Evolutionary conservation across 2,797 vertebrate species (phyloP).

Genomic region (Chelmon rostratus): DNA sequence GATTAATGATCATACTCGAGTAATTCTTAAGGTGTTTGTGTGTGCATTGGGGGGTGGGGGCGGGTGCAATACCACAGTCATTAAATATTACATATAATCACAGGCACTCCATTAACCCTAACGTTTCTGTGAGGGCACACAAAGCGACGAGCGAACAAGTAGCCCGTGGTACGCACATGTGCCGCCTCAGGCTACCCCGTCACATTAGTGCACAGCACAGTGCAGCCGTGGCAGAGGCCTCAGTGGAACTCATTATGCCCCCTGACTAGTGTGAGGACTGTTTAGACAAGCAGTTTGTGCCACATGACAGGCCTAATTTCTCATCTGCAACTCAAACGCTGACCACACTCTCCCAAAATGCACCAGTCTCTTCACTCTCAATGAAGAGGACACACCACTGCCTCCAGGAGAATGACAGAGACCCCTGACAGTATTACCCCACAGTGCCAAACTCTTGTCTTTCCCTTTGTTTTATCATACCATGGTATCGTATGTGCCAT

Average conservation of each 20-base stretch:
- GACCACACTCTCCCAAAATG: slow-evolving; percentile 45
- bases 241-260: slow-evolving; percentile 68
- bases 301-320: slow-evolving; percentile 68
- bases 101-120: slow-evolving; percentile 70
- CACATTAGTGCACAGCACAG: slow-evolving; percentile 52
- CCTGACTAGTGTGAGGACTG: slow-evolving; percentile 50
- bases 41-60: background rate
- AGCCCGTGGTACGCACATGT: slow-evolving; percentile 22
- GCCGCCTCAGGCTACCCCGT: slow-evolving; percentile 32
- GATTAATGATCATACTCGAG: slow-evolving; percentile 61
- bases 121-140: slow-evolving; percentile 35
- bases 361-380: slow-evolving; percentile 26
- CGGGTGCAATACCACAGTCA: slow-evolving; percentile 34
- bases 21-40: slow-evolving; percentile 62
- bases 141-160: slow-evolving; percentile 33
- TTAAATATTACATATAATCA: slow-evolving; percentile 74
- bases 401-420: slow-evolving; percentile 3
- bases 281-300: slow-evolving; percentile 76
- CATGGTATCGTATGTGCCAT: background rate
- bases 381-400: slow-evolving; percentile 38
- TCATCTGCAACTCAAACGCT: slow-evolving; percentile 60
- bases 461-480: slow-evolving; percentile 29
- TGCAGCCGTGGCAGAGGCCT: slow-evolving; percentile 45
- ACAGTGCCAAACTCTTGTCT: background rate
- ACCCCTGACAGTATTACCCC: slow-evolving; percentile 2